phyloP scores from a whole-genome alignment of 2,113 vertebrate species.

The Ictalurus furcatus region DNA sequence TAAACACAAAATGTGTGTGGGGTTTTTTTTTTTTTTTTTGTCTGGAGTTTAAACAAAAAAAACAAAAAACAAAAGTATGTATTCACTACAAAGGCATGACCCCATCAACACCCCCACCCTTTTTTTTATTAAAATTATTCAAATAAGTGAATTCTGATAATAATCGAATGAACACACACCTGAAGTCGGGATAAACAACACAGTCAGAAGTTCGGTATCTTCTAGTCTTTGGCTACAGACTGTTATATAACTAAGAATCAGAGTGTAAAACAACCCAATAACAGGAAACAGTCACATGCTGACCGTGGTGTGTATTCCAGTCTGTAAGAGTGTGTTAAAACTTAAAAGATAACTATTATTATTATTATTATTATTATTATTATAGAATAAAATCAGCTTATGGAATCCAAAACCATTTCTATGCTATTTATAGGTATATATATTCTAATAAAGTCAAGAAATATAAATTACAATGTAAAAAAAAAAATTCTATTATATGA shows the following conservation, averaged over 20 bases:
- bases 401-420: not conserved
- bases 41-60: not conserved
- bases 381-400: not conserved
- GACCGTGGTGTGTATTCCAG: not conserved
- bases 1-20: not conserved
- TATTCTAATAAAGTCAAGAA: not conserved
- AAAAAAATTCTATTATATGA: not conserved
- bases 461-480: not conserved
- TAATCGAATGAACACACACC: not conserved
- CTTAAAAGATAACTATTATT: not conserved
- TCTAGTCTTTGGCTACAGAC: not conserved
- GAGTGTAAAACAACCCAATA: not conserved
- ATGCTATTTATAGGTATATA: not conserved
- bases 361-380: not conserved
- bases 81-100: not conserved
- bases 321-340: not conserved
- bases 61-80: not conserved
- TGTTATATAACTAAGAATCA: not conserved
- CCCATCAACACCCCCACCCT: not conserved
- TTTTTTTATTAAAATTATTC: not conserved
- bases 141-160: not conserved
- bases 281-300: slow-evolving; percentile 10
- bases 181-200: not conserved
- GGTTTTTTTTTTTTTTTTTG: no score
- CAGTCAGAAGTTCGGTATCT: not conserved